Base-by-base conservation (phyloP, 2,888 invertebrate genomes). In the Netelia fuscicornis region DNA sequence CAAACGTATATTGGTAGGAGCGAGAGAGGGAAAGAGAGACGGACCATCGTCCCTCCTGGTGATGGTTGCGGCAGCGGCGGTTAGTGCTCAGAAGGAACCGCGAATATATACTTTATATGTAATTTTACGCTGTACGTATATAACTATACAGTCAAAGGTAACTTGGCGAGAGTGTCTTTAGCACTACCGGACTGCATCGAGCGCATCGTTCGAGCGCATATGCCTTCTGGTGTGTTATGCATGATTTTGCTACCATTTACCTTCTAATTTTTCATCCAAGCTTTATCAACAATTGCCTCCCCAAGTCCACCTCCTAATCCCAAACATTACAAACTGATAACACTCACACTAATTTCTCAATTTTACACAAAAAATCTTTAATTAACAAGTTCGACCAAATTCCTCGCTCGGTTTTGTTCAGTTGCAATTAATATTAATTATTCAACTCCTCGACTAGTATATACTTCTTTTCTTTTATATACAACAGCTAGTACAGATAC, bases 41-140 rank as follows among this genome's bases (percentile, higher is more conserved):
- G n/a, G 62, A 70, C 54, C 65, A 17, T 37, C 30, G 30, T 30
- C 30, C 30, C 30, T 30, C 30, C 6, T 30, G 44, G 68, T 37
- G 70, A 42, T 56, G 78, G 48, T 71, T 67, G 64, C 42, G 52
- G 64, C 65, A 74, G 58, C 44, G 60, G 56, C 20, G 70, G 77
- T 75, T 70, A 64, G 79, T 42, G 65, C 54, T 56, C 54, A 42
- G 64, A 48, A 42, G 44, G 65, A 81, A 71, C 42, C 37, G 70
- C 71, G 58, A 37, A 42, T 52, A 62, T 48, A 20, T 17, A 58
- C 20, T 17, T 17, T 20, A 2, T 58, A 58, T 58, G 20, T 13
- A 13, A 30, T 30, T 30, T 30, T 30, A 3, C 30, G 5, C 30
- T 30, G 6, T 30, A 3, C 30, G 5, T 30, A 48, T 10, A 48